Evolutionary conservation across 2,113 vertebrate species (phyloP), one percentile per base, ranked within the genome.

Genomic region (Stigmatopora nigra): DNA sequence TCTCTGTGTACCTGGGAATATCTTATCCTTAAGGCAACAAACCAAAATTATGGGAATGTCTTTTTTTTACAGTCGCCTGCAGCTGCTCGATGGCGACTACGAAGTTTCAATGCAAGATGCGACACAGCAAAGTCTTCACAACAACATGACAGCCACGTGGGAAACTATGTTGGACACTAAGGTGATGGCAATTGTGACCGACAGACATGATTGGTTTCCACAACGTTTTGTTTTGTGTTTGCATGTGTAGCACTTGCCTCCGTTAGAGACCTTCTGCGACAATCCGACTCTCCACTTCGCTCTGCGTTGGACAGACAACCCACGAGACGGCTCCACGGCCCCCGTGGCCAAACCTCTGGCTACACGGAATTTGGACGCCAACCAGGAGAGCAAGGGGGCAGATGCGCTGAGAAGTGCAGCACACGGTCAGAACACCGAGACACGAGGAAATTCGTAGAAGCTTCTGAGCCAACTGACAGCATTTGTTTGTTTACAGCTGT

Each of bases 221-320:
- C 17, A 20, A 38, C 35, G 17, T 13, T 17, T 35, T 12, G 9
- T 61, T 15, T 64, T 22, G 35, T 20, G 9, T 12, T 5, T 16
- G 1, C 9, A 0, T 56, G n/a, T 13, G 9, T 31, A 98, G 95
- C 91, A 93, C 72, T 76, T 98, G 80, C 95, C 95, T 78, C 95
- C 95, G 1, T 97, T 99, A 78, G 95, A 99, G 92, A 97, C 93
- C 41, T 97, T 99, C 92, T 98, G 95, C 90, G 95, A 98, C 93
- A 95, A 96, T 87, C 96, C 96, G 64, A 99, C 94, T 0, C 91
- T 99, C 82, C 95, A 98, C 90, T 99, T 99, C 89, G 95, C 92
- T 57, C 93, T 99, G 82, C 94, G 94, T 22, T 99, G 96, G 96
- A 95, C 95, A 47, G 93, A 88, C 63, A 93, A 96, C 65, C 76